Evolutionary conservation across 2,888 invertebrate genomes (phyloP), one percentile per base, ranked within the genome.

Genomic region (Elegia similella): DNA sequence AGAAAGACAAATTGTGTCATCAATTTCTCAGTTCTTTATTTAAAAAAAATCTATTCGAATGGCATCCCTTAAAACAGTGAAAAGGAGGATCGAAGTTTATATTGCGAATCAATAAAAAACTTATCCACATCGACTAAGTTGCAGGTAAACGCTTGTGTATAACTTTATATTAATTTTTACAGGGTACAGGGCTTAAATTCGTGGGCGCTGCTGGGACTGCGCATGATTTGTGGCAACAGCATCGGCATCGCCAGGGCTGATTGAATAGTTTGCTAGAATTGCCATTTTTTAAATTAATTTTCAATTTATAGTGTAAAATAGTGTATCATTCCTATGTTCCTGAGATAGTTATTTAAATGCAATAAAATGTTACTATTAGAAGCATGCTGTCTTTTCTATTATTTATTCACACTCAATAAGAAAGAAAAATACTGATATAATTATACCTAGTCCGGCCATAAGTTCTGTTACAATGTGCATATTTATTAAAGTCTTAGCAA

Each of bases 131-230:
- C n/a, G n/a, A n/a, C n/a, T n/a, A n/a, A n/a, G n/a, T n/a, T n/a
- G n/a, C n/a, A n/a, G n/a, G n/a, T n/a, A n/a, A 6, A 30, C 7
- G 7, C 32, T 2, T 32, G 7, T 32, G 7, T 32, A 10, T 34
- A 34, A 8, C 2, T 34, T 10, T 34, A 34, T 34, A 34, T 34
- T 8, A 10, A 5, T 38, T 1, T 5, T 38, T n/a, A 38, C 38
- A 38, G 38, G 38, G 38, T n/a, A 38, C 38, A 6, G 38, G 38
- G 38, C 38, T 38, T 5, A 38, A 38, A n/a, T n/a, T 61, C 0
- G n/a, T 52, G 7, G 46, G 60, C 30, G 58, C 58, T 2, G 58
- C 57, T 30, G 61, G 62, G 0, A 62, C 60, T 29, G 58, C 58
- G 3, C 58, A 58, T 23, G 60, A 61, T 46, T 42, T 61, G n/a